Percentiles rank a stretch among this genome's conserved stretches.
These are phyloP conservation scores for Xanthia togata DNA, from an alignment of 2,888 invertebrate genomes.

Conservation along the genomic window DNA sequence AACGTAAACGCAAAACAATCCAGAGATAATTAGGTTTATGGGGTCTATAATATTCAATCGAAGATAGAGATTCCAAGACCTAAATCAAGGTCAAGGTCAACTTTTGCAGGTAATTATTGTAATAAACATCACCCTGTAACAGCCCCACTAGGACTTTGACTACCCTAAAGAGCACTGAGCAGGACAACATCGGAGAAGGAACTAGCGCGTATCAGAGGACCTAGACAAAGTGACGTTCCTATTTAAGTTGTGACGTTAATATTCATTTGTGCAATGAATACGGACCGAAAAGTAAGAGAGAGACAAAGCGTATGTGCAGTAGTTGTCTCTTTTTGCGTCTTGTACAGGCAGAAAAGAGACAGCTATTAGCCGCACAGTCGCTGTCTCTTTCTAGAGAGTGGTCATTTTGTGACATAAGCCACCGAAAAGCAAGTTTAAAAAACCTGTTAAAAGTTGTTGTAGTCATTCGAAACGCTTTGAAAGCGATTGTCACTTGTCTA, in stretches of 20 bases:
- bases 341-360: not conserved
- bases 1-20: not conserved
- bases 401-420: not conserved
- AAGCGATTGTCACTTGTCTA: not conserved
- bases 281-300: not conserved
- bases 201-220: too few species aligned
- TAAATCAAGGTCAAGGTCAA: conserved; percentile 54
- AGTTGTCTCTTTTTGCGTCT: not conserved
- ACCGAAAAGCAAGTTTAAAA: not conserved
- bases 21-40: not conserved
- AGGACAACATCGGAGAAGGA: too few species aligned
- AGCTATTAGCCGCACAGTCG: not conserved
- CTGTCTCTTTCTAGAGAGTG: not conserved
- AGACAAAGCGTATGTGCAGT: not conserved
- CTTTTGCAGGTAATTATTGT: not conserved
- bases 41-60: not conserved
- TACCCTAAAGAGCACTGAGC: not conserved
- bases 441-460: not conserved
- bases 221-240: too few species aligned
- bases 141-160: not conserved
- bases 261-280: not conserved
- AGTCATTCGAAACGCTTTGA: not conserved
- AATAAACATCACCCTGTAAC: not conserved
- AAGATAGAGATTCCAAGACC: not conserved
- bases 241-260: too few species aligned